phyloP scores from a whole-genome alignment of 2,888 invertebrate genomes.

The Xestia xanthographa region DNA sequence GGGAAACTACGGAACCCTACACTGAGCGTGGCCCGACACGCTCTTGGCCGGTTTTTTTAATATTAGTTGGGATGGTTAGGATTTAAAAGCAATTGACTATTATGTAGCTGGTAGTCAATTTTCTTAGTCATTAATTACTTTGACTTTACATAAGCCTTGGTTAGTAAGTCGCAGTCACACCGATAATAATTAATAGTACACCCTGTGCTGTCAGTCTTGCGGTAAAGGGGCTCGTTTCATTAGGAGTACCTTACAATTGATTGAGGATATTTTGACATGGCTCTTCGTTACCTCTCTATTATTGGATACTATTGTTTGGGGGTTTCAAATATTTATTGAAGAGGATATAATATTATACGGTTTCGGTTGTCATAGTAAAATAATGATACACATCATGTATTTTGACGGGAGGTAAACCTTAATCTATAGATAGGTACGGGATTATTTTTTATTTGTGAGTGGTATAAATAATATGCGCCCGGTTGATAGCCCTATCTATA shows the following conservation, averaged over 20 bases:
- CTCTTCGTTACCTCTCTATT: slow-evolving; percentile 3
- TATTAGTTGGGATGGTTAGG: no score
- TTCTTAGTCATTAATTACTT: not conserved
- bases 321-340: slow-evolving; percentile 3
- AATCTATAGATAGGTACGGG: not conserved
- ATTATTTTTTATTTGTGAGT: not conserved
- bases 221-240: slow-evolving; percentile 16
- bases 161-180: not conserved
- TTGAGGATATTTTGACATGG: slow-evolving; percentile 16
- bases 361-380: not conserved
- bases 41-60: no score
- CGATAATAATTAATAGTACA: slow-evolving; percentile 34
- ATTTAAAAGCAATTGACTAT: not conserved
- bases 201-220: slow-evolving; percentile 24
- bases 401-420: not conserved
- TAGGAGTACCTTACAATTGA: slow-evolving; percentile 26
- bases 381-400: not conserved
- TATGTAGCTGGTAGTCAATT: not conserved
- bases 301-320: slow-evolving; percentile 1
- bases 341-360: not conserved
- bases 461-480: not conserved
- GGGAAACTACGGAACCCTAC: no score
- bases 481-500: no score
- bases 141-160: slow-evolving; percentile 2
- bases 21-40: no score